Percentiles rank a stretch among this genome's conserved stretches.
Evolutionary conservation across 2,888 invertebrate species (phyloP).

Genomic region (Dascillus cervinus): DNA sequence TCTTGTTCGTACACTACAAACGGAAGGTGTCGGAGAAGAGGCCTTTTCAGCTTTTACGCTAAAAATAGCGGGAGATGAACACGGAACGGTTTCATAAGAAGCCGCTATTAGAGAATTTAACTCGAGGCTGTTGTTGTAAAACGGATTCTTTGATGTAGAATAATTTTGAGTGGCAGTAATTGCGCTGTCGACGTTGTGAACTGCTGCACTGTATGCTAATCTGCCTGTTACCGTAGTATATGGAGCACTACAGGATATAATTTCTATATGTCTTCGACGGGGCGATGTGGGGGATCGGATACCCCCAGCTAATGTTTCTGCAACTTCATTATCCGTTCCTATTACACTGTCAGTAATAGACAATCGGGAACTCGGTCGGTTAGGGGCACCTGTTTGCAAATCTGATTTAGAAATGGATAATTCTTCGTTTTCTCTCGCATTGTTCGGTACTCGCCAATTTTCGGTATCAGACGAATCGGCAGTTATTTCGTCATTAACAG

Average conservation of each 20-base stretch:
- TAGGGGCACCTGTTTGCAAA: no score
- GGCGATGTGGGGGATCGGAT: slow-evolving; percentile 48
- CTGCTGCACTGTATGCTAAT: slow-evolving; percentile 58
- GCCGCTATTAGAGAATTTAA: slow-evolving; percentile 44
- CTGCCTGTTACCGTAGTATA: slow-evolving; percentile 59
- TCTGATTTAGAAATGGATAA: slow-evolving; percentile 38
- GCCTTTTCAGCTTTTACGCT: slow-evolving; percentile 49
- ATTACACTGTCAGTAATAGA: slow-evolving; percentile 55
- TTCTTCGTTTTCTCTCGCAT: slow-evolving; percentile 51
- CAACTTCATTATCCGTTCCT: slow-evolving; percentile 56
- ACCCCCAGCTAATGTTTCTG: slow-evolving; percentile 50
- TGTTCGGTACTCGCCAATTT: slow-evolving; percentile 61
- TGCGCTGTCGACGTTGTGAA: slow-evolving; percentile 54
- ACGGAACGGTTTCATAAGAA: slow-evolving; percentile 44
- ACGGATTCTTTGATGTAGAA: slow-evolving; percentile 36
- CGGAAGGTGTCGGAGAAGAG: slow-evolving; percentile 55
- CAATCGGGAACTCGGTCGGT: slow-evolving; percentile 55
- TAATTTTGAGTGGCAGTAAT: slow-evolving; percentile 38
- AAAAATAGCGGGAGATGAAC: slow-evolving; percentile 47
- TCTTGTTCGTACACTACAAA: slow-evolving; percentile 57
- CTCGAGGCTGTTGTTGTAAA: slow-evolving; percentile 40
- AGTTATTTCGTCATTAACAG: slow-evolving; percentile 42
- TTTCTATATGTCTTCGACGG: slow-evolving; percentile 49
- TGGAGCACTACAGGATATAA: slow-evolving; percentile 52
- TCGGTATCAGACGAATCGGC: slow-evolving; percentile 59